Evolutionary conservation across 2,797 vertebrate species (phyloP).

Genomic region (Gephyroberyx darwinii): DNA sequence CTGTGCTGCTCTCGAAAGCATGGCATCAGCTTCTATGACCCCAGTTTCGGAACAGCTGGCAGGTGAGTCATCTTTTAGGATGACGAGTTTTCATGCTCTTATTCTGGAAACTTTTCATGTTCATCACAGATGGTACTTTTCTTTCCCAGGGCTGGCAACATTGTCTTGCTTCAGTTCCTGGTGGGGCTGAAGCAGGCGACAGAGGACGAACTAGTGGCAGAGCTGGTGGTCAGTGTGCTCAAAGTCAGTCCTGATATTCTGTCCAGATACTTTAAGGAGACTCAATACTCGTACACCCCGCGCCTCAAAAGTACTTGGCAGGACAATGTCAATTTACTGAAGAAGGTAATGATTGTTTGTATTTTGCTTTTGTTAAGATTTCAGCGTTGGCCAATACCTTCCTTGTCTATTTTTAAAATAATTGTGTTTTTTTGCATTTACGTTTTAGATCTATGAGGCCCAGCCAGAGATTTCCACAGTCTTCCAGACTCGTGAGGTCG

Average conservation of each 20-base stretch:
- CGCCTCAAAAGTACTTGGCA: conserved; percentile 88
- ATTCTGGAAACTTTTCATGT: neutral
- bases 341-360: conserved; percentile 81
- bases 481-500: conserved; percentile 84
- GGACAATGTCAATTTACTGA: conserved; percentile 89
- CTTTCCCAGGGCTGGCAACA: conserved; percentile 84
- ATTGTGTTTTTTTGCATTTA: neutral
- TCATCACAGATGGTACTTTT: neutral
- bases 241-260: conserved; percentile 90
- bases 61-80: conserved; percentile 75
- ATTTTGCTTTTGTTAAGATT: neutral
- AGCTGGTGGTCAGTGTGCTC: conserved; percentile 88
- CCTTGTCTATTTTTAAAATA: neutral
- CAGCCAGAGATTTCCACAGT: conserved; percentile 88
- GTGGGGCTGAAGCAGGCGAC: conserved; percentile 89
- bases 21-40: conserved; percentile 92
- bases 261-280: conserved; percentile 92
- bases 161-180: conserved; percentile 92
- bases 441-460: conserved; percentile 89
- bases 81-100: neutral
- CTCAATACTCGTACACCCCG: conserved; percentile 87
- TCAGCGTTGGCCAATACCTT: neutral
- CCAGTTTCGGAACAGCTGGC: conserved; percentile 89
- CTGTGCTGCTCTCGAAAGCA: conserved; percentile 95
- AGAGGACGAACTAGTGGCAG: conserved; percentile 88